Evolutionary conservation across 2,113 vertebrate genomes (phyloP), one percentile per base, ranked within the genome.

Genomic region (Nesoenas mayeri): DNA sequence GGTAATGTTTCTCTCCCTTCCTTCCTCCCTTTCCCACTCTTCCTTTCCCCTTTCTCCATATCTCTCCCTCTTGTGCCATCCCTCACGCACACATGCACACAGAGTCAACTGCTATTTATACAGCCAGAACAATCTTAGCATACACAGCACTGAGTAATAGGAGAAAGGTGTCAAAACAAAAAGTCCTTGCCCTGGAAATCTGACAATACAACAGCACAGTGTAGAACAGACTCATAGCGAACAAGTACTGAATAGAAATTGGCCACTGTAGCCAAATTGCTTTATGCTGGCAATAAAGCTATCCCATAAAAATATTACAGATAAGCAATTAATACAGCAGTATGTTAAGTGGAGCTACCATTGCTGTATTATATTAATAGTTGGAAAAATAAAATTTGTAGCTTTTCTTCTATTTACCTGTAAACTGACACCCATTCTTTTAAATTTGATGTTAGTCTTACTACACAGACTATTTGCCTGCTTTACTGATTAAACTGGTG

Each of bases 141-240:
- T 53, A 72, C 71, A 81, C 14, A 60, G 12, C 20, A 75, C 21
- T 50, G 18, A 81, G 15, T 47, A 86, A 62, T 15, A 19, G 16
- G 32, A 89, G 71, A 91, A 95, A 84, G 24, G 24, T 72, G 38
- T 75, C 73, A 79, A 95, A 94, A 67, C 32, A 84, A 31, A 40
- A 86, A 26, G 20, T 74, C 31, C 40, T 88, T 94, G 47, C 17
- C 29, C 36, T 53, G 38, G 11, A 91, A 80, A 57, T 72, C 32
- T 85, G 53, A 81, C 44, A 42, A 58, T 58, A 77, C 19, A 71
- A 25, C n/a, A 82, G 80, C 21, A 69, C 11, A 31, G 4, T 36
- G 13, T 3, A 84, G 19, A 47, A 71, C 9, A 78, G 48, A 60
- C 18, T 42, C 1, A 3, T 5, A 71, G 26, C 36, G 80, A 92